These are phyloP conservation scores for Poeciliopsis retropinna DNA, from an alignment of 2,113 vertebrate species.

Conservation along the genomic window DNA sequence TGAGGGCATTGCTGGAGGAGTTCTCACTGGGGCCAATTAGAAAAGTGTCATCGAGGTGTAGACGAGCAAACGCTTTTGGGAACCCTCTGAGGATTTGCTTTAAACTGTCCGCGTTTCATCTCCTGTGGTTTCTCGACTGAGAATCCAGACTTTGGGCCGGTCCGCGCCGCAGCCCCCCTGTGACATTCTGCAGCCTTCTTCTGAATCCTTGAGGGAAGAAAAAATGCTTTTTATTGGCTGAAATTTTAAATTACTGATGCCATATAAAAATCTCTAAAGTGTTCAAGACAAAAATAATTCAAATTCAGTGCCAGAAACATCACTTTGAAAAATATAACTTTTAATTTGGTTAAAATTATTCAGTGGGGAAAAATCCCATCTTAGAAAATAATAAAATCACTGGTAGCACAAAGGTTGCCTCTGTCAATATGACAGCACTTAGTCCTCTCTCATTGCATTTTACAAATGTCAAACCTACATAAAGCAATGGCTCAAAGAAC, in stretches of 20 bases:
- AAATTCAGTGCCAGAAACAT: neutral
- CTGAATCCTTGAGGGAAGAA: conserved; percentile 64
- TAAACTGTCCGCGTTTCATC: conserved; percentile 49
- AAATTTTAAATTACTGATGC: neutral
- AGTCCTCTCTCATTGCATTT: neutral
- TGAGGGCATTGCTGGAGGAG: conserved; percentile 47
- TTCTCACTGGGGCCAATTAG: conserved; percentile 58
- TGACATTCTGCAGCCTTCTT: conserved; percentile 56
- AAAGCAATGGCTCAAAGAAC: neutral
- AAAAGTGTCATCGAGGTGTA: conserved; percentile 57
- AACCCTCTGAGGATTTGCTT: conserved; percentile 64
- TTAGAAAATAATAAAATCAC: neutral
- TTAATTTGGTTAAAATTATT: neutral
- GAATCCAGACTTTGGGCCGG: conserved; percentile 27
- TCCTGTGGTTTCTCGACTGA: conserved; percentile 18
- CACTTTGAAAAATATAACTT: neutral
- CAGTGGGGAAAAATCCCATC: neutral
- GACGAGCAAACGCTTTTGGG: conserved; percentile 51
- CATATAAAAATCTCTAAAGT: neutral
- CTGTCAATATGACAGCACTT: neutral
- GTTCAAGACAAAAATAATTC: neutral
- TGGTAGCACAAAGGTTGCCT: neutral
- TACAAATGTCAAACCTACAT: neutral
- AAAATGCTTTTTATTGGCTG: conserved; percentile 17
- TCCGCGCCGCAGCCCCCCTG: conserved; percentile 13